Evolutionary conservation across 2,797 vertebrate species (phyloP), one percentile per base, ranked within the genome.

Genomic region (Mus spretus): DNA sequence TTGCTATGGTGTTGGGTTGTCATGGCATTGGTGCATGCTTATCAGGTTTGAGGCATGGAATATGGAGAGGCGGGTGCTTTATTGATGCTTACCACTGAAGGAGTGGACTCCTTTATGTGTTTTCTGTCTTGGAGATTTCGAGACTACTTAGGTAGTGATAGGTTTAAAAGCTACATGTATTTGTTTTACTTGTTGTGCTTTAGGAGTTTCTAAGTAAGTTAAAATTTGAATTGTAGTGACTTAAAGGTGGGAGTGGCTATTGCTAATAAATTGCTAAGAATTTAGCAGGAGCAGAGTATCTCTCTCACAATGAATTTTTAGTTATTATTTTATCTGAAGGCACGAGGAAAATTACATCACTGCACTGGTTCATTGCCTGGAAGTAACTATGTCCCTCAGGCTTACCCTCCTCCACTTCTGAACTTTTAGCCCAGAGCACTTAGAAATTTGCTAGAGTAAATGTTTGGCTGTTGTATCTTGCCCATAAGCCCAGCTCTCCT

Each of bases 111-210:
- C 40, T 67, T 34, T 9, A 57, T 91, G 19, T 74, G 47, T 57
- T 93, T 95, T 92, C 53, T 63, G 91, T 82, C 37, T 89, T 90
- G 19, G 72, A 59, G 80, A 94, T 84, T 86, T 57, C 94, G 79
- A 57, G 75, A 3, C n/a, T 86, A 6, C 79, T 89, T 47, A 53
- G 7, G 37, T 40, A 34, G 7, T 93, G 50, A 89, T 96, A 47
- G 65, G 0, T 20, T 22, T 86, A 22, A 63, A 72, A 50, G 83
- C 4, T 79, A 19, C 14, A 20, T 80, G 20, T 72, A 2, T 95
- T 92, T 96, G n/a, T 14, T 96, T 89, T 77, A 31, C 74, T 90
- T 92, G 28, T 61, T 93, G 90, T 86, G 40, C 34, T 96, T 97
- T 63, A 75, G 55, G 63, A 61, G 17, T 93, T 14, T 53, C 15